Evolutionary conservation across 2,888 invertebrate genomes (phyloP).

Genomic region (Ophonus ardosiacus): DNA sequence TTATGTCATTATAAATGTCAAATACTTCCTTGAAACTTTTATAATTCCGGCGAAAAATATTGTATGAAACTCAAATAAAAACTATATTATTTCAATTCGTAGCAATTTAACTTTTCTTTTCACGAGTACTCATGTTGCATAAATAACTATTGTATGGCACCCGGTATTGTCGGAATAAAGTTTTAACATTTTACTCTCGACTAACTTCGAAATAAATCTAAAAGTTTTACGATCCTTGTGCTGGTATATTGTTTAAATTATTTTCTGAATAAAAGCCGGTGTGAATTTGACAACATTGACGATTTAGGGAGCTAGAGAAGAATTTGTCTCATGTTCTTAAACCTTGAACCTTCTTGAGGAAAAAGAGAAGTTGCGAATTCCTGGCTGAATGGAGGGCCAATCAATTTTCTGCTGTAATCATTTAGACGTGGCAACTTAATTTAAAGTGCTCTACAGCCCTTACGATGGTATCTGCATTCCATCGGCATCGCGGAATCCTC

Average conservation of each 20-base stretch:
- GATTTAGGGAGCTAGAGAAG: neutral
- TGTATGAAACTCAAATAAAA: too few species aligned
- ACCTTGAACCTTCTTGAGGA: neutral
- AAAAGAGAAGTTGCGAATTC: constrained; percentile 19
- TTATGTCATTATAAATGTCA: too few species aligned
- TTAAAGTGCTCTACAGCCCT: constrained; percentile 34
- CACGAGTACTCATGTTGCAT: too few species aligned
- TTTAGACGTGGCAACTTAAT: constrained; percentile 32
- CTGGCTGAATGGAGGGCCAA: constrained; percentile 23
- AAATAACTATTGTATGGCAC: too few species aligned
- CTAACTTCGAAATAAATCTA: neutral
- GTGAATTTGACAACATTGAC: neutral
- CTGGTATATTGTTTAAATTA: neutral
- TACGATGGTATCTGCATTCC: constrained; percentile 15
- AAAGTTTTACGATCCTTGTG: neutral
- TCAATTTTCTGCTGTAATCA: constrained; percentile 40
- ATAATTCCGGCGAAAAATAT: too few species aligned
- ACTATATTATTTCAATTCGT: too few species aligned
- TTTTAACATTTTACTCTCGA: neutral
- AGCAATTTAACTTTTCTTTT: too few species aligned
- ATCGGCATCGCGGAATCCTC: neutral
- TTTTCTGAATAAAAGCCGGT: neutral
- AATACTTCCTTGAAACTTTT: too few species aligned
- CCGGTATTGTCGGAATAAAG: neutral
- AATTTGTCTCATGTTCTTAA: constrained; percentile 26